Evolutionary conservation across 2,888 invertebrate species (phyloP).

Genomic region (Ctenicera cuprea): DNA sequence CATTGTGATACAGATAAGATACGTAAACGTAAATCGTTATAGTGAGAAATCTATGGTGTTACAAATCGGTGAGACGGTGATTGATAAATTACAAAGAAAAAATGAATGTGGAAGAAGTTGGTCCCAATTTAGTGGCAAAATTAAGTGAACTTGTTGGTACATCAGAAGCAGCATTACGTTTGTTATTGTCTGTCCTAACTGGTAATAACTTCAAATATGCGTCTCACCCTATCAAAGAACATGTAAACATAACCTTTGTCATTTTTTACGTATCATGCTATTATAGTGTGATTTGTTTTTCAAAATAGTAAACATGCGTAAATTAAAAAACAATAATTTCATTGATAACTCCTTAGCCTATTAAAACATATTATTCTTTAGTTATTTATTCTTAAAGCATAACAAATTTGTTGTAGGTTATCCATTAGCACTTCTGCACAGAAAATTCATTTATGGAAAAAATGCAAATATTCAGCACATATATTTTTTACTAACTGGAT

Average conservation of each 20-base stretch:
- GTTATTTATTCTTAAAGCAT: background rate
- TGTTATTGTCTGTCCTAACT: slow-evolving; percentile 68
- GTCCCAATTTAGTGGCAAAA: background rate
- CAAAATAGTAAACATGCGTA: slow-evolving; percentile 17
- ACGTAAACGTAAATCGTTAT: too few relatives aligned
- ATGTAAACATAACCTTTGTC: slow-evolving; percentile 22
- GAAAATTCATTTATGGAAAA: slow-evolving; percentile 76
- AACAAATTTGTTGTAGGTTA: slow-evolving; percentile 77
- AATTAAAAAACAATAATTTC: background rate
- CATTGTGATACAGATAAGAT: too few relatives aligned
- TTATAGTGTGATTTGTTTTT: background rate
- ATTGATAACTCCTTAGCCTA: slow-evolving; percentile 3
- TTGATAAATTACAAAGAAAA: too few relatives aligned
- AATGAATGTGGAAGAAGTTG: background rate
- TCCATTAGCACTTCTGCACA: slow-evolving; percentile 81
- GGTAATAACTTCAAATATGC: slow-evolving; percentile 61
- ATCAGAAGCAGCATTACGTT: slow-evolving; percentile 66
- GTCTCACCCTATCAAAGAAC: background rate
- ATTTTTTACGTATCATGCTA: background rate
- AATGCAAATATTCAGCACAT: slow-evolving; percentile 79
- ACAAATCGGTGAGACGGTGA: too few relatives aligned
- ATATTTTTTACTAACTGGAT: slow-evolving; percentile 83
- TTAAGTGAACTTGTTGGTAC: slow-evolving; percentile 60
- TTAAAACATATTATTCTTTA: too few relatives aligned
- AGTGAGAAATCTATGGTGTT: too few relatives aligned